Evolutionary conservation across 2,888 invertebrate species (phyloP), one percentile per base, ranked within the genome.

Genomic region (Alviniconcha strummeri): DNA sequence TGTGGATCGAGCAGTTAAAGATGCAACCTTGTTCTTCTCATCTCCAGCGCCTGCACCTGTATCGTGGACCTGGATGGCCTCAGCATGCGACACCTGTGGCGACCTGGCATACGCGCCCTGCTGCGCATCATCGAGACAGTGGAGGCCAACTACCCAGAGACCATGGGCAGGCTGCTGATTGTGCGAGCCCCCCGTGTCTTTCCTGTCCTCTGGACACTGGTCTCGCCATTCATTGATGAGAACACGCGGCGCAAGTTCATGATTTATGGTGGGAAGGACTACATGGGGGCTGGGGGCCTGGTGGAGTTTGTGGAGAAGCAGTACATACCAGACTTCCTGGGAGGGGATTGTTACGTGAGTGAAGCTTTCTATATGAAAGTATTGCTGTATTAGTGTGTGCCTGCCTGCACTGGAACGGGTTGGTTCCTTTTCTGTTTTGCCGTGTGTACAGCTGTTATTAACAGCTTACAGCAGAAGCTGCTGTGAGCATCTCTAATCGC

Each of bases 181-280:
- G 97, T 98, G 76, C 95, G 98, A 77, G 98, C 98, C 15, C 98
- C 98, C 0, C 95, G 98, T 87, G 98, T 98, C 80, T 98, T 98
- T 94, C 98, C 98, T 6, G 97, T 98, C 83, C 95, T 98, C 69
- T 98, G 98, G 98, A 98, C 98, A 0, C 96, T 98, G 84, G 97
- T 98, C 87, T 97, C 97, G 94, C 97, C 98, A 2, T 98, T 98
- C 93, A 98, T 98, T 90, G 98, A 98, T 94, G 98, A 98, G 93
- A 97, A 97, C 93, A 98, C 98, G 0, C 96, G 98, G 86, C 96
- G 96, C 90, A 98, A 98, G 94, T 98, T 98, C 94, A 95, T 98
- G 92, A 97, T 98, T 94, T 98, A 97, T 94, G 97, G 97, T 86
- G 97, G 97, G 76, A 97, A 96, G 90, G 97, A 97, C 94, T 97